Conservation (phyloP, 1,140 invertebrate genomes). For the Pogonognathellus flavescens region DNA sequence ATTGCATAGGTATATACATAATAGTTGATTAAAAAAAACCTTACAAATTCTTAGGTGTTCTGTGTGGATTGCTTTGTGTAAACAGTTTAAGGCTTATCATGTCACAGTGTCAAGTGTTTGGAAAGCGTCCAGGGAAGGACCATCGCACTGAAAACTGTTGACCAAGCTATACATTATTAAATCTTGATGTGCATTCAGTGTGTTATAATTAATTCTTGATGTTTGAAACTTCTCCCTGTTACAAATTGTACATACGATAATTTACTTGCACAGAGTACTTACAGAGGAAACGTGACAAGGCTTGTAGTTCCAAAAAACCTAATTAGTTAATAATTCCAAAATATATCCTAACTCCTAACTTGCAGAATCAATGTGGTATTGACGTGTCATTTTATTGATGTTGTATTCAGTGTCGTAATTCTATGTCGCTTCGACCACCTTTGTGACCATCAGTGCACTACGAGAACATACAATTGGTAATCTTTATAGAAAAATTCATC, state of each 20-base stretch:
- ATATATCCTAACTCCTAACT: not conserved
- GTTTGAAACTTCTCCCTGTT: not conserved
- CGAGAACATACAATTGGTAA: too few relatives aligned
- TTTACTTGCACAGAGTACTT: slow-evolving; percentile 24
- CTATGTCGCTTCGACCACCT: too few relatives aligned
- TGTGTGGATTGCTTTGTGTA: slow-evolving; percentile 3
- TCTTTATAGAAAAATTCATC: too few relatives aligned
- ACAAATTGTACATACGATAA: not conserved
- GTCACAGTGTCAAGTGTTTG: slow-evolving; percentile 9
- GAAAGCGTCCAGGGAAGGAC: not conserved
- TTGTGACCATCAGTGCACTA: too few relatives aligned
- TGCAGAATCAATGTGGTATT: not conserved
- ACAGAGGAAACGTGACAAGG: slow-evolving; percentile 8
- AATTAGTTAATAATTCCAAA: not conserved
- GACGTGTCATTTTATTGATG: not conserved
- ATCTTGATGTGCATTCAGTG: slow-evolving; percentile 26
- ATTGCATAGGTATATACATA: not conserved
- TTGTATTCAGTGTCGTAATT: not conserved
- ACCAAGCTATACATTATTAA: not conserved
- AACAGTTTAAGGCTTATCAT: not conserved
- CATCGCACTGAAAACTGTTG: slow-evolving; percentile 6
- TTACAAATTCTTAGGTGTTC: not conserved
- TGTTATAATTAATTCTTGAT: not conserved
- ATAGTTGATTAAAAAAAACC: not conserved
- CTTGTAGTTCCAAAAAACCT: slow-evolving; percentile 5